These are phyloP conservation scores for Astur gentilis DNA, from an alignment of 2,113 vertebrate genomes.

Conservation along the genomic window DNA sequence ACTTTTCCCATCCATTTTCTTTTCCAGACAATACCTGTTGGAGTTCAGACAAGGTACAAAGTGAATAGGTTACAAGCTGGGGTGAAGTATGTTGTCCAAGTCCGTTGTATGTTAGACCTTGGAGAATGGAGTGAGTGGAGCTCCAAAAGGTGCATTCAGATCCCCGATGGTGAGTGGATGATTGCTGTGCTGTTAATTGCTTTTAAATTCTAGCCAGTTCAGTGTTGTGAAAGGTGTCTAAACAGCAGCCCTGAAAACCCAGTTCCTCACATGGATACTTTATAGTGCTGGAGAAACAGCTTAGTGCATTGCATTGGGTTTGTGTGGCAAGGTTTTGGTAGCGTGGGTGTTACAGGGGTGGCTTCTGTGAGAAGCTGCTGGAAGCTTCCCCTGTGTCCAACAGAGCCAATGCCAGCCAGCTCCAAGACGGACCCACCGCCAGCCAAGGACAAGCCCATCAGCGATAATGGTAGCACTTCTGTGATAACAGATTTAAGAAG, in stretches of 20 bases:
- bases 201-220: not conserved
- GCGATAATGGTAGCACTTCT: no score
- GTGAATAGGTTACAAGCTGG: not conserved
- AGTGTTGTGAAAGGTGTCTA: not conserved
- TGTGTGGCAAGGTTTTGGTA: no score
- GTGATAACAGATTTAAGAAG: no score
- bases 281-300: not conserved
- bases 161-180: not conserved
- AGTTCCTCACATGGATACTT: not conserved
- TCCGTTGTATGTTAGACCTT: constrained; percentile 23
- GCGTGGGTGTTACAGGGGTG: no score
- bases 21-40: constrained; percentile 38
- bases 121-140: constrained; percentile 60
- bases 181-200: not conserved
- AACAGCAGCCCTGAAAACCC: not conserved
- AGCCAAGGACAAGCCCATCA: no score
- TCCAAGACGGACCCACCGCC: no score
- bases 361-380: no score
- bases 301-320: not conserved
- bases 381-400: no score
- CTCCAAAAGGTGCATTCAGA: not conserved
- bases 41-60: constrained; percentile 2
- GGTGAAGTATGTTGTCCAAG: not conserved
- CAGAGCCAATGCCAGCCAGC: no score
- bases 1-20: constrained; percentile 1